Percentiles rank a stretch among this genome's conserved stretches.
Conservation (phyloP, 2,797 vertebrate genomes). For the Neosalanx taihuensis region DNA sequence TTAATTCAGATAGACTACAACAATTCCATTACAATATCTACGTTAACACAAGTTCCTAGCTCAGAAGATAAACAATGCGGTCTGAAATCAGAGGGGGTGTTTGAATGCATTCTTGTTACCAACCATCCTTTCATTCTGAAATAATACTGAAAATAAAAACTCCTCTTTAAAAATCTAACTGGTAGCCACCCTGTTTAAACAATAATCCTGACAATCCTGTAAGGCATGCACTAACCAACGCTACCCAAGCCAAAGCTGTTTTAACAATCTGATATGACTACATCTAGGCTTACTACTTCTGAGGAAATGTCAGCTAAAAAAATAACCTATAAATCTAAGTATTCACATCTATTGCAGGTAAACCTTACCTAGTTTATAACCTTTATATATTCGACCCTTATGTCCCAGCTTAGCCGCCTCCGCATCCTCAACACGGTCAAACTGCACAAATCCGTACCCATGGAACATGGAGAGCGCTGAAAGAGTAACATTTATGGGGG, state of each 20-base stretch:
- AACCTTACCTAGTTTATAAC: conserved; percentile 90
- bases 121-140: too few species aligned
- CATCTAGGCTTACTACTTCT: background rate
- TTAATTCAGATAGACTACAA: conserved; percentile 2
- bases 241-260: too few species aligned
- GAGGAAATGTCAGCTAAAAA: background rate
- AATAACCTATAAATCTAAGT: conserved; percentile 24
- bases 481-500: conserved; percentile 76
- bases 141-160: too few species aligned
- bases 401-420: conserved; percentile 86
- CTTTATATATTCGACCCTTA: conserved; percentile 87
- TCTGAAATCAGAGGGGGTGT: too few species aligned
- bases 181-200: too few species aligned
- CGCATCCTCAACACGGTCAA: conserved; percentile 83
- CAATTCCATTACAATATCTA: conserved; percentile 12
- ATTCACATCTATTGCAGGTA: conserved; percentile 49
- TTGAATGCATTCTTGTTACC: too few species aligned
- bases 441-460: conserved; percentile 89
- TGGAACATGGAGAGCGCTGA: conserved; percentile 88
- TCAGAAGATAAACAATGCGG: background rate
- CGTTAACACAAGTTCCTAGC: conserved; percentile 4
- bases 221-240: too few species aligned
- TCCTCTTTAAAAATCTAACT: too few species aligned
- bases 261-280: background rate
- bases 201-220: too few species aligned